Conservation (phyloP, 2,797 vertebrate species). For the Microchirus variegatus region DNA sequence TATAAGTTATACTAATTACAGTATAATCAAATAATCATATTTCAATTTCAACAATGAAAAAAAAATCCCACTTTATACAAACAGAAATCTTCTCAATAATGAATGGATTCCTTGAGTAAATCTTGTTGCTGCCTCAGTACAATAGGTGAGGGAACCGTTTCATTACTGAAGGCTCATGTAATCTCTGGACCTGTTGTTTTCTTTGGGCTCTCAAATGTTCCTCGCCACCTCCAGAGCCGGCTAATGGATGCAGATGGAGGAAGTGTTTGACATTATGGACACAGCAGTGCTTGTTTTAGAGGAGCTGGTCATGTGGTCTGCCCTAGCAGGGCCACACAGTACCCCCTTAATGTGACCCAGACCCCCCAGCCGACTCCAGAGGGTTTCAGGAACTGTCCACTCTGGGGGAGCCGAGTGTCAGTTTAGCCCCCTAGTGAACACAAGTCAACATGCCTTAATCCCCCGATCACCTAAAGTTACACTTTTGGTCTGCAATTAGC, state of each 20-base stretch:
- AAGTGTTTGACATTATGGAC: constrained; percentile 80
- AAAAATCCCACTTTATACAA: not conserved
- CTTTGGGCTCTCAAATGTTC: constrained; percentile 62
- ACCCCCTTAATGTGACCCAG: constrained; percentile 71
- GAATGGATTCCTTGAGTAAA: constrained; percentile 28
- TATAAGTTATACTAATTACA: constrained; percentile 8
- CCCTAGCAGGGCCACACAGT: constrained; percentile 63
- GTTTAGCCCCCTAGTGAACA: constrained; percentile 76
- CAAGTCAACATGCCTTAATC: constrained; percentile 81
- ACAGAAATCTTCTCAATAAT: constrained; percentile 14
- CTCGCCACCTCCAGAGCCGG: constrained; percentile 54
- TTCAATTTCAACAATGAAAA: constrained; percentile 16
- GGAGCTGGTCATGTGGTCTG: constrained; percentile 71
- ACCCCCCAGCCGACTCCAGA: constrained; percentile 67
- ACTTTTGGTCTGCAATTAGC: constrained; percentile 78
- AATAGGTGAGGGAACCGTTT: constrained; percentile 66
- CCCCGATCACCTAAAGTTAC: constrained; percentile 81
- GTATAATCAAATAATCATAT: constrained; percentile 10
- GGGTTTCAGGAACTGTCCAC: constrained; percentile 75
- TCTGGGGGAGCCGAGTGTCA: constrained; percentile 72
- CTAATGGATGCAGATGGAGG: constrained; percentile 77
- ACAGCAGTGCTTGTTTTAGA: constrained; percentile 79
- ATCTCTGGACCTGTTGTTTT: constrained; percentile 68
- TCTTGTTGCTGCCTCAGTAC: constrained; percentile 9
- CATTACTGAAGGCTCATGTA: constrained; percentile 52